phyloP scores from a whole-genome alignment of 2,113 vertebrate genomes.

The Rhea americana region DNA sequence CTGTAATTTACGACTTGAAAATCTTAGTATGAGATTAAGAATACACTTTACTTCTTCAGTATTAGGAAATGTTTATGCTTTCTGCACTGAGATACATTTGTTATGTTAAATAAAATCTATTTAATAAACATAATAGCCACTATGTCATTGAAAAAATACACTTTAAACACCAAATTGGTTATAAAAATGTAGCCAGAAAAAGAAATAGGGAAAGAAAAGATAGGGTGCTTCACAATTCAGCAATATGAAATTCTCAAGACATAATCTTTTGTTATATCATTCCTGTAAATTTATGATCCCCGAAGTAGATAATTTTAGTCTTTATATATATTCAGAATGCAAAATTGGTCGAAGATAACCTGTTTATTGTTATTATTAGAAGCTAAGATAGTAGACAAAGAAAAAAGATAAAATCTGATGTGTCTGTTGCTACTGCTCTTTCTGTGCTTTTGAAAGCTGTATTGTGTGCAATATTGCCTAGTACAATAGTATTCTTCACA shows the following conservation, averaged over 20 bases:
- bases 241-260: neutral
- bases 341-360: neutral
- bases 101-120: neutral
- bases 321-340: neutral
- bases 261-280: neutral
- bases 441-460: neutral
- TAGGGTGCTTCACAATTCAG: neutral
- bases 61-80: neutral
- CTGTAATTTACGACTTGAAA: neutral
- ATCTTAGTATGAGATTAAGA: neutral
- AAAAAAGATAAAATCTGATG: neutral
- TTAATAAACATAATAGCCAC: neutral
- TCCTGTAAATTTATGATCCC: neutral
- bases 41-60: neutral
- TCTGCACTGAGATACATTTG: neutral
- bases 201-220: neutral
- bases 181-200: neutral
- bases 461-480: neutral
- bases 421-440: neutral
- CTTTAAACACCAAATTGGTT: neutral
- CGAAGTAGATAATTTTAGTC: neutral
- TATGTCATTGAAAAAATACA: neutral
- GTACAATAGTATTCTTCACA: slow-evolving; percentile 13
- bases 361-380: neutral
- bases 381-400: neutral